Evolutionary conservation across 1,140 invertebrate species (phyloP).

Genomic region (Ceratitis capitata): DNA sequence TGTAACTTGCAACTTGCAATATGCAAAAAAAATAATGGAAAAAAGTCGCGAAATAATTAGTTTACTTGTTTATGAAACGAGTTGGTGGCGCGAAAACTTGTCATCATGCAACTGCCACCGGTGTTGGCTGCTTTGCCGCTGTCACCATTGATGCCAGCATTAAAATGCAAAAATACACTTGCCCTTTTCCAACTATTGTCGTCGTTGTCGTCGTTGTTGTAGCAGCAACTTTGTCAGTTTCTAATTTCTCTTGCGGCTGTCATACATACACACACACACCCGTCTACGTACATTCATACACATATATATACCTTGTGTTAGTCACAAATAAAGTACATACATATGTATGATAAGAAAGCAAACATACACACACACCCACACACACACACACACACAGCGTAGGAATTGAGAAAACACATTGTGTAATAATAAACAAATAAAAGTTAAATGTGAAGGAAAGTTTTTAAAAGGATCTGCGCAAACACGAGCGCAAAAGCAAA

Average conservation of each 20-base stretch:
- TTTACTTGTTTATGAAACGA: conserved; percentile 62
- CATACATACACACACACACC: no score
- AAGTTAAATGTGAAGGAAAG: neutral
- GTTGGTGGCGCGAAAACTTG: conserved; percentile 48
- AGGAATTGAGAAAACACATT: neutral
- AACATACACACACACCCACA: no score
- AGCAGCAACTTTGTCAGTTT: neutral
- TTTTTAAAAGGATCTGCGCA: neutral
- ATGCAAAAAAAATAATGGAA: no score
- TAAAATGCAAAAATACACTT: neutral
- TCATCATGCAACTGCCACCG: neutral
- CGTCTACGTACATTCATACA: no score
- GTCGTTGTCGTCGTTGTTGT: neutral
- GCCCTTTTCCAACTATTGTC: neutral
- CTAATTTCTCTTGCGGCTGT: neutral
- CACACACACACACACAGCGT: no score
- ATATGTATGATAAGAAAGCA: neutral
- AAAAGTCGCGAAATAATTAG: conserved; percentile 63
- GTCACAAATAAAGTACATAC: neutral
- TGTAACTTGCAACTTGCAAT: neutral
- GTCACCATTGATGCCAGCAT: neutral
- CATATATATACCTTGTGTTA: neutral
- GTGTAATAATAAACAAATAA: neutral
- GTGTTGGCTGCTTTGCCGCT: neutral
- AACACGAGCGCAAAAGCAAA: neutral